Evolutionary conservation across 2,888 invertebrate genomes (phyloP), one percentile per base, ranked within the genome.

Genomic region (Gortyna flavago): DNA sequence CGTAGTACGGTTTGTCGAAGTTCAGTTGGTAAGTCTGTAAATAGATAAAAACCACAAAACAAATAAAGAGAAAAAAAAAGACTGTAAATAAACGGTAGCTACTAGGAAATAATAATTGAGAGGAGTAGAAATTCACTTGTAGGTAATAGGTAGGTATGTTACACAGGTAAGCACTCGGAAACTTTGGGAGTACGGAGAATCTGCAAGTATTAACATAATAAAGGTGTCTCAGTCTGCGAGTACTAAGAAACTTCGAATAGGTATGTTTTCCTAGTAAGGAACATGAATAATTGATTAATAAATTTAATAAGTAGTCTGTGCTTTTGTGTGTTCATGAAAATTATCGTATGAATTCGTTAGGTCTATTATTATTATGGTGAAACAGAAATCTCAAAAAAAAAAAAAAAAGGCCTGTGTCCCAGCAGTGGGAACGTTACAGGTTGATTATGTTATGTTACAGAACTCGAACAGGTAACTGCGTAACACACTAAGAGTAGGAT

Each of bases 151-250:
- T 13, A 13, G 44, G 44, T 67, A 83, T 62, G 57, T 78, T 69
- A 79, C 80, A 81, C 62, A 80, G 67, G 84, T 80, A 82, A 80
- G 87, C 81, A 86, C 77, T 86, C 82, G 25, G 75, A 67, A 77
- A 78, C 64, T 65, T n/a, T 59, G n/a, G 66, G 62, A 73, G 71
- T 51, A 68, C 78, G 67, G 61, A 77, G 70, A 87, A 84, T 85
- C 72, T 86, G 84, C 72, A 70, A 70, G 79, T 21, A 88, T 87
- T 88, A 88, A 41, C 88, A 87, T 88, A 87, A 86, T 88, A 85
- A 85, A 87, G 86, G 80, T 77, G 77, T 77, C 79, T 78, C 78
- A 71, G 66, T 72, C 69, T 72, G 73, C 68, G 70, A 72, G 68
- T 77, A 76, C 71, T 68, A 75, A 65, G 74, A 41, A 80, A 68